Evolutionary conservation across 2,888 invertebrate species (phyloP), one percentile per base, ranked within the genome.

Genomic region (Siphlonurus alternatus): DNA sequence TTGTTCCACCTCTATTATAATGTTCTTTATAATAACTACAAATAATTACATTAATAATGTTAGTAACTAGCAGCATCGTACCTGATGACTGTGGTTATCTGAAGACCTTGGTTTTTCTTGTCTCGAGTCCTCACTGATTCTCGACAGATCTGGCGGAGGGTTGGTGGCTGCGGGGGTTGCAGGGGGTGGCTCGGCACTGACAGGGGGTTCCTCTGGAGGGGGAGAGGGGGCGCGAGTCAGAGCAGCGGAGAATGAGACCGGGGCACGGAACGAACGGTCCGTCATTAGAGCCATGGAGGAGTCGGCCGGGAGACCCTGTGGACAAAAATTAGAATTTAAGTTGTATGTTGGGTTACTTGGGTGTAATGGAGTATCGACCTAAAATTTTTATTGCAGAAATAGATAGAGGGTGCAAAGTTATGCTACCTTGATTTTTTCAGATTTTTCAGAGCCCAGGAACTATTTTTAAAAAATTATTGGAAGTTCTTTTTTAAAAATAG

Each of bases 41-140:
- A 60, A 60, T 20, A 23, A 2, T 60, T 23, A 23, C 60, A 56
- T 5, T 56, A 56, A 5, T 10, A 56, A 56, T 56, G n/a, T n/a
- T n/a, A n/a, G n/a, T n/a, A n/a, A n/a, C n/a, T 56, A 56, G 56
- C 56, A 56, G 56, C 64, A 63, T 68, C 67, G 23, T 65, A 65
- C 68, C 61, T 66, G 65, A 23, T 70, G 66, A 53, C 67, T 66
- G 62, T 67, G 68, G 15, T 15, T 38, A 38, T 38, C 38, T n/a
- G 56, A 7, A 5, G 56, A n/a, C 7, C 19, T 10, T 10, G n/a
- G 56, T 25, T 67, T 67, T 60, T 67, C 67, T 59, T 69, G 73
- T 65, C 78, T 75, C 1, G 80, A 81, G 70, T 81, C 80, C 69
- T 81, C 81, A 70, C 79, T 81, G 70, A 81, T 81, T 66, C 75